Evolutionary conservation across 2,888 invertebrate species (phyloP), one percentile per base, ranked within the genome.

Genomic region (Deladenus siricidicola): DNA sequence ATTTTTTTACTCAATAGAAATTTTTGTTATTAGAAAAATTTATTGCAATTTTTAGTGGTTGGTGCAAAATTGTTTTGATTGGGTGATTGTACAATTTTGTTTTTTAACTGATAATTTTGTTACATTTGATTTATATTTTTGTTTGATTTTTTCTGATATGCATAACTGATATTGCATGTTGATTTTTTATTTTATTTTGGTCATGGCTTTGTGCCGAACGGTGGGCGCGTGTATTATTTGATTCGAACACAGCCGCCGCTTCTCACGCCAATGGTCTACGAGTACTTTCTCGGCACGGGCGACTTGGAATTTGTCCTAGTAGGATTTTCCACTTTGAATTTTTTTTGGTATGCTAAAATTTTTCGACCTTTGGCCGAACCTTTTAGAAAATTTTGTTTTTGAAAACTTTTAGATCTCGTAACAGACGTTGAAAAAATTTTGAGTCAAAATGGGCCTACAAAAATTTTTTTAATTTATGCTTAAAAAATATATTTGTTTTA

Each of bases 141-240:
- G 60, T n/a, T 24, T 50, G 23, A 6, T 4, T 4, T 49, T 21
- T 49, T 57, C 23, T 55, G 4, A 14, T 10, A n/a, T 54, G n/a
- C 19, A n/a, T 28, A 49, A 49, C 19, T 19, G 17, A 34, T 8
- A 2, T 4, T 48, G 28, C 42, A 14, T 44, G 23, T 19, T 61
- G 4, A 21, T 45, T n/a, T n/a, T 23, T 23, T n/a, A n/a, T n/a
- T n/a, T n/a, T 30, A 47, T 62, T 70, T 53, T 59, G 80, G 80
- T 56, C 76, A 77, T 63, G 81, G 82, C 0, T 79, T 79, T 55
- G 76, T 93, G 60, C 92, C 92, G 0, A 93, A 93, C 72, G 93
- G 93, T 0, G 90, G 90, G 0, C 84, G 93, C 56, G 85, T 90
- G 44, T 93, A 93, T 79, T 93, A 86, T 71, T 66, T 79, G 39